These are phyloP conservation scores for Mungos mungo DNA, from an alignment of 2,113 vertebrate species.

Conservation along the genomic window DNA sequence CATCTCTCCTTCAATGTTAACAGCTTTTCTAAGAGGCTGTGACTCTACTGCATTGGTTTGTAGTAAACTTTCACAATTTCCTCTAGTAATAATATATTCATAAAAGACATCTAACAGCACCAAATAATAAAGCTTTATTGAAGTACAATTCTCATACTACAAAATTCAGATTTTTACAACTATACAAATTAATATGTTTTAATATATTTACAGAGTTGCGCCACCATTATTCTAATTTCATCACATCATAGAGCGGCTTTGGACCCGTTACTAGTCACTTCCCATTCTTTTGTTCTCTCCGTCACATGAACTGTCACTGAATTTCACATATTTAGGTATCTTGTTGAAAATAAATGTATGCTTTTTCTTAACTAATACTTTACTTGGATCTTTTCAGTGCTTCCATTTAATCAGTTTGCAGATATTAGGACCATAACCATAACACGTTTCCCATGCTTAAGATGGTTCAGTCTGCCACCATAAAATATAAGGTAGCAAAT, in stretches of 20 bases:
- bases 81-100: background rate
- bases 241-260: background rate
- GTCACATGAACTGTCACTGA: background rate
- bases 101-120: background rate
- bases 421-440: background rate
- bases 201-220: background rate
- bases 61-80: background rate
- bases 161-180: background rate
- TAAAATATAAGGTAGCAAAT: background rate
- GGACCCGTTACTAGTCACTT: background rate
- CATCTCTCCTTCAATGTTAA: background rate
- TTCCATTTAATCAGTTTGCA: background rate
- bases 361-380: background rate
- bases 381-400: background rate
- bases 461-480: background rate
- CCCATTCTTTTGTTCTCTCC: background rate
- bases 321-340: background rate
- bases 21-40: background rate
- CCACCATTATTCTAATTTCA: background rate
- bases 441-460: background rate
- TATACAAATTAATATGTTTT: background rate
- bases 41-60: background rate
- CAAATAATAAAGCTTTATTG: background rate
- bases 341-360: background rate
- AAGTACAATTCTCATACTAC: background rate